These are phyloP conservation scores for Euleptes europaea DNA, from an alignment of 2,113 vertebrate species.

Conservation along the genomic window DNA sequence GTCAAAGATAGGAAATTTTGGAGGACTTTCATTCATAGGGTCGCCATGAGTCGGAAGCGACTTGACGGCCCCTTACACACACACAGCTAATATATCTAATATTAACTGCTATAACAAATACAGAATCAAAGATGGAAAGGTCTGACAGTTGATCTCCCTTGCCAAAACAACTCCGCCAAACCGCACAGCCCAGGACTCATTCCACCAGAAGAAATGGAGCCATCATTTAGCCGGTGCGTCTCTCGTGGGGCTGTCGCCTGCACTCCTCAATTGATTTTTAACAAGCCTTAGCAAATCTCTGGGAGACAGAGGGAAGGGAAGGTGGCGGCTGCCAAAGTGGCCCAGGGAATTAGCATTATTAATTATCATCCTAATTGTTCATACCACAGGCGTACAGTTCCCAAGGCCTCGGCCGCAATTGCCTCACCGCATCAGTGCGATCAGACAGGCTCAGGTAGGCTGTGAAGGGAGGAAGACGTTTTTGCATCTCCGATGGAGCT, in stretches of 20 bases:
- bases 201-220: neutral
- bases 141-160: too few relatives aligned
- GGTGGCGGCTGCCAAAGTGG: neutral
- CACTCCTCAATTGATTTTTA: slow-evolving; percentile 1
- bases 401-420: neutral
- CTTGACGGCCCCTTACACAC: too few relatives aligned
- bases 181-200: neutral
- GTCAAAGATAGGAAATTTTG: too few relatives aligned
- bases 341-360: neutral
- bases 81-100: too few relatives aligned
- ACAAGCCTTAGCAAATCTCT: neutral
- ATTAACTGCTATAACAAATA: too few relatives aligned
- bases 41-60: too few relatives aligned
- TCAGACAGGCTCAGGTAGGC: neutral
- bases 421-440: neutral
- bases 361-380: slow-evolving; percentile 9
- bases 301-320: neutral
- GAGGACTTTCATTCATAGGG: too few relatives aligned
- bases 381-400: neutral
- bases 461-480: neutral
- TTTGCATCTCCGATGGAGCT: neutral
- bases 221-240: neutral
- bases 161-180: neutral
- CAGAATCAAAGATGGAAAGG: too few relatives aligned
- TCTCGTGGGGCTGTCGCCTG: neutral